Conservation (phyloP, 2,113 vertebrate genomes). For the Hippocampus zosterae region DNA sequence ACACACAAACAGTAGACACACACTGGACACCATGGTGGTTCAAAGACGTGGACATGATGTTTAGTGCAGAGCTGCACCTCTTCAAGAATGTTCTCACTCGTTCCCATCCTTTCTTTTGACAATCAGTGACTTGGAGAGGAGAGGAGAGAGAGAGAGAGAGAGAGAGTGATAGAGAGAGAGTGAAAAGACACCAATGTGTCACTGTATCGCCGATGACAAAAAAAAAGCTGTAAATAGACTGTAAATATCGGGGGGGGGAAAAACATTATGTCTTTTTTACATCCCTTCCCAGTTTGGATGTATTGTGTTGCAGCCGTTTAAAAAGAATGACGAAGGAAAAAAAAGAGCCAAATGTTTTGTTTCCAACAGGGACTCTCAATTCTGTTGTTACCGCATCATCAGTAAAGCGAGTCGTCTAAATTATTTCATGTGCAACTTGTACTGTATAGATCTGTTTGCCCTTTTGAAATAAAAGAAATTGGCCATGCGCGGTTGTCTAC, state of each 20-base stretch:
- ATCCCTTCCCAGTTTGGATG: constrained; percentile 71
- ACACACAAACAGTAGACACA: constrained; percentile 3
- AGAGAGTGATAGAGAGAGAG: constrained; percentile 55
- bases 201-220: constrained; percentile 56
- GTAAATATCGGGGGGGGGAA: constrained; percentile 64
- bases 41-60: constrained; percentile 35
- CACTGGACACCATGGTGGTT: constrained; percentile 42
- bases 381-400: constrained; percentile 66
- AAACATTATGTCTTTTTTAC: constrained; percentile 70
- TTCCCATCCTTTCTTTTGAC: constrained; percentile 72
- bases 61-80: constrained; percentile 51
- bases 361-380: constrained; percentile 55
- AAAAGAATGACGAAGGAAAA: constrained; percentile 15
- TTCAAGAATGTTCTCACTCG: constrained; percentile 64
- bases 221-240: constrained; percentile 68
- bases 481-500: constrained; percentile 55
- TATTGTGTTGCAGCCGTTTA: constrained; percentile 59
- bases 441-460: constrained; percentile 72
- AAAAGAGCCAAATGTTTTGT: constrained; percentile 66
- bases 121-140: constrained; percentile 67
- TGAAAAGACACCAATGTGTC: constrained; percentile 46
- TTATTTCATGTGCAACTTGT: constrained; percentile 73
- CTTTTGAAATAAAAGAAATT: constrained; percentile 73
- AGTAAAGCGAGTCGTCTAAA: constrained; percentile 64
- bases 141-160: constrained; percentile 30